Evolutionary conservation across 2,797 vertebrate species (phyloP), one percentile per base, ranked within the genome.

Genomic region (Emydoidea blandingii): DNA sequence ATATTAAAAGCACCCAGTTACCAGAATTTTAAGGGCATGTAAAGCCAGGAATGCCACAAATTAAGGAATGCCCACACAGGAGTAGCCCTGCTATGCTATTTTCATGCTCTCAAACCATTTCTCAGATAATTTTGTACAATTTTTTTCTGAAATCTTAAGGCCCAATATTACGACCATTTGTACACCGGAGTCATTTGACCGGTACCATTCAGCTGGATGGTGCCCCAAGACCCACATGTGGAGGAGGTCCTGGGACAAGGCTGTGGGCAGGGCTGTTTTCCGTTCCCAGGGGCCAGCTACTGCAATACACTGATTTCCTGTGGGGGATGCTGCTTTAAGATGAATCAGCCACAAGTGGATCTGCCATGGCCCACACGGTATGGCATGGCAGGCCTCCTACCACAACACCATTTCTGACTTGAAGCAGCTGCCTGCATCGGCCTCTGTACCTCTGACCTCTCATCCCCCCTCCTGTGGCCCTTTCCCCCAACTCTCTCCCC

Each of bases 161-260:
- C 7, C 65, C 86, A 57, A 65, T 65, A 5, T 4, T 65, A 18
- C 8, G 8, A 65, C 14, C 65, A 21, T 23, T 21, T 37, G n/a
- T 37, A 19, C 19, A 37, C 65, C 10, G 52, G 78, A 92, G 49
- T 85, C 25, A 87, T 12, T 68, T 23, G 12, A n/a, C 65, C 5
- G 19, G n/a, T 37, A 37, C 18, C 19, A 41, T 72, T n/a, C 68
- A 16, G n/a, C 12, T 80, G 3, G 0, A 0, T 8, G 6, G 7
- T 62, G 3, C 59, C 65, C 65, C 19, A 72, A 59, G 57, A 72
- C n/a, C n/a, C n/a, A 21, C 18, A 23, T n/a, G n/a, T 72, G 65
- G 10, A 72, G 9, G 65, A 72, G 19, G 65, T 41, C n/a, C 8
- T 41, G 18, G n/a, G 37, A 9, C 21, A 72, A 68, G n/a, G n/a